Evolutionary conservation across 2,888 invertebrate species (phyloP).

Genomic region (Lymantria dispar): DNA sequence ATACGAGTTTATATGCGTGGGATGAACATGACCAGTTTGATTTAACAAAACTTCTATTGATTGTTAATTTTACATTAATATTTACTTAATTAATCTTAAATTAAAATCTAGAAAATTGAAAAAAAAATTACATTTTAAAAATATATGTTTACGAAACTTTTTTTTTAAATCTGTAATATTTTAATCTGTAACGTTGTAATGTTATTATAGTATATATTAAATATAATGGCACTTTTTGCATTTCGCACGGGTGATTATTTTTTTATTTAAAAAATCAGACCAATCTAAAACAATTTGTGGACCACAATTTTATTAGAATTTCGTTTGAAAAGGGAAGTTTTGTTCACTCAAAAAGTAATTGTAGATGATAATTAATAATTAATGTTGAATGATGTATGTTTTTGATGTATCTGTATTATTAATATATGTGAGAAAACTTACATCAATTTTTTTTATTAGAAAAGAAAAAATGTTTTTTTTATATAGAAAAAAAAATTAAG

Average conservation of each 20-base stretch:
- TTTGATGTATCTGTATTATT: conserved; percentile 63
- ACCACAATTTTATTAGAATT: not conserved
- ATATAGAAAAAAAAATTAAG: too few species aligned
- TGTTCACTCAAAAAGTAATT: conserved; percentile 3
- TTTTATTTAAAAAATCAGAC: not conserved
- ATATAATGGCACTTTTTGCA: too few species aligned
- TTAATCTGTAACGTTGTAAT: too few species aligned
- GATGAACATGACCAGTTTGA: not conserved
- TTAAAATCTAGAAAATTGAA: too few species aligned
- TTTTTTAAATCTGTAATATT: too few species aligned
- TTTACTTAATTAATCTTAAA: not conserved
- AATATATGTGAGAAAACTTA: conserved; percentile 55
- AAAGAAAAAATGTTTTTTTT: not conserved
- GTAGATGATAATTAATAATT: not conserved
- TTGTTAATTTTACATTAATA: not conserved
- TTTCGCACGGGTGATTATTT: too few species aligned
- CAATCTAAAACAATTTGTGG: not conserved
- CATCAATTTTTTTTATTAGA: not conserved
- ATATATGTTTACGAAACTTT: too few species aligned
- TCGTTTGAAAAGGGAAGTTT: conserved; percentile 7
- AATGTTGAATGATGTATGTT: conserved; percentile 49
- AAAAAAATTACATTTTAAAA: too few species aligned
- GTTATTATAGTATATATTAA: too few species aligned
- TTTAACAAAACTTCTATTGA: not conserved
- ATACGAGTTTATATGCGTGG: not conserved